phyloP scores from a whole-genome alignment of 2,888 invertebrate species.

The Gasteruption jaculator region DNA sequence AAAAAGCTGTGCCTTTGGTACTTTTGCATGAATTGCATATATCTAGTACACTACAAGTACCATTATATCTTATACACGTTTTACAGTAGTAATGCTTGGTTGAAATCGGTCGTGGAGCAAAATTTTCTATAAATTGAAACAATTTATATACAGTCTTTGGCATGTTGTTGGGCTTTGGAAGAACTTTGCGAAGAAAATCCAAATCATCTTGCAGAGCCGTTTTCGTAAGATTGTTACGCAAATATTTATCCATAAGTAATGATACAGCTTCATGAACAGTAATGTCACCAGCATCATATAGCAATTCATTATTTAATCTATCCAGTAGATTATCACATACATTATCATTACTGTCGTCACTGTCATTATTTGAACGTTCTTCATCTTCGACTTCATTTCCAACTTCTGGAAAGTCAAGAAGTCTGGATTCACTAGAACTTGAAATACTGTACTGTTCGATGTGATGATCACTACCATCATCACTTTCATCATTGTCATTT shows the following conservation, averaged over 20 bases:
- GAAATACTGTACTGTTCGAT: not conserved
- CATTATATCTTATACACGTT: conserved; percentile 15
- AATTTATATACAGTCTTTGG: conserved; percentile 14
- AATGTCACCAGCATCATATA: conserved; percentile 15
- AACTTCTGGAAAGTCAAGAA: not conserved
- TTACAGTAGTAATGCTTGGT: conserved; percentile 18
- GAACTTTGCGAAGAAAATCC: conserved; percentile 10
- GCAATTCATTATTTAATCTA: not conserved
- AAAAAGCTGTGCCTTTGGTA: not conserved
- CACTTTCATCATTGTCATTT: not conserved
- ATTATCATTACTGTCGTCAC: not conserved
- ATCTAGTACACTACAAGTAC: not conserved
- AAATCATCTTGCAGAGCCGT: conserved; percentile 11
- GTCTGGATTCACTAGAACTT: not conserved
- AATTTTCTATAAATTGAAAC: conserved; percentile 12
- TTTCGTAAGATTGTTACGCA: conserved; percentile 15
- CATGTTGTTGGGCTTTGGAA: conserved; percentile 14
- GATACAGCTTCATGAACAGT: conserved; percentile 11
- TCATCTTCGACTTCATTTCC: conserved; percentile 3
- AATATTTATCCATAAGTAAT: conserved; percentile 15
- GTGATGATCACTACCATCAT: not conserved
- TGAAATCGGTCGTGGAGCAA: conserved; percentile 3
- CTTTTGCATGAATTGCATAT: conserved; percentile 14
- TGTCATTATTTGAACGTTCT: not conserved
- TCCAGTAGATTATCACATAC: not conserved